Evolutionary conservation across 2,113 vertebrate species (phyloP).

Genomic region (Mirounga angustirostris): DNA sequence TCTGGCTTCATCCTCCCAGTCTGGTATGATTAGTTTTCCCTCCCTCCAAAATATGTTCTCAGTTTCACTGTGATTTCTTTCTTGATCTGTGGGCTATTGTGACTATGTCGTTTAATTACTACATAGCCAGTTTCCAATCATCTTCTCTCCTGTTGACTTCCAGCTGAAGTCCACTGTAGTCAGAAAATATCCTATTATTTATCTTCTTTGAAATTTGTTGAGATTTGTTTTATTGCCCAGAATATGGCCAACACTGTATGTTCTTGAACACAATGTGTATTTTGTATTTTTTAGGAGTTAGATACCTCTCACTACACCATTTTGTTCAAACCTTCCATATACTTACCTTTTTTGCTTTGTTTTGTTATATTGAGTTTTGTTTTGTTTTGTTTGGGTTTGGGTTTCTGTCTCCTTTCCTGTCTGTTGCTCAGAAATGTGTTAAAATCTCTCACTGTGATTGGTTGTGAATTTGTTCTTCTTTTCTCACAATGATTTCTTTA

Average conservation of each 20-base stretch:
- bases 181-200: neutral
- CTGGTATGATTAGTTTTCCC: neutral
- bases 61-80: neutral
- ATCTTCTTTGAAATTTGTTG: neutral
- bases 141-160: neutral
- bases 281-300: neutral
- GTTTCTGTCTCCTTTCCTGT: neutral
- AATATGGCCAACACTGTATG: neutral
- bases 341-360: neutral
- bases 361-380: neutral
- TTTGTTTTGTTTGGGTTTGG: neutral
- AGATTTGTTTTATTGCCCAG: neutral
- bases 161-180: neutral
- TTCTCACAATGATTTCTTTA: neutral
- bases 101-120: neutral
- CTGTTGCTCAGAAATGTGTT: neutral
- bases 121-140: neutral
- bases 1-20: neutral
- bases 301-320: neutral
- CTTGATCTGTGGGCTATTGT: neutral
- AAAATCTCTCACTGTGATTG: neutral
- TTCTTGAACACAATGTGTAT: neutral
- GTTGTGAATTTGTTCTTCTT: neutral
- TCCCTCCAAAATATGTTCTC: neutral
- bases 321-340: neutral